Base-by-base conservation (phyloP, 2,888 invertebrate species). In the Oscheius sp. region DNA sequence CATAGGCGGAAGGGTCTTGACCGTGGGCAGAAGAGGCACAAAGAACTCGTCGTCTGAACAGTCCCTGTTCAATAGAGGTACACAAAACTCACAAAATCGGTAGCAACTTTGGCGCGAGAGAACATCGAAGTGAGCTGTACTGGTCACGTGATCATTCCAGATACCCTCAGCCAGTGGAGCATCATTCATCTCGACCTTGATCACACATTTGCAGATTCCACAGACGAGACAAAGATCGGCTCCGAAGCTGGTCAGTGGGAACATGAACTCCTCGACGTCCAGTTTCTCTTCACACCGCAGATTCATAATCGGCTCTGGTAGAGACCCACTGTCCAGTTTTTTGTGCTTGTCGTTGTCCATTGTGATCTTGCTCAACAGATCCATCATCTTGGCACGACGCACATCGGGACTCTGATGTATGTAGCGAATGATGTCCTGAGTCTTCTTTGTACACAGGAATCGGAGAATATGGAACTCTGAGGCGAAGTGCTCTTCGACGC, bases 401-500 rank as follows among this genome's bases (percentile, higher is more conserved):
- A 35, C 51, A 2, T 51, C 60, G 2, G 35, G 32, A 33, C 29
- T 62, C 37, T 72, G 60, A 1, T 72, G 62, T 3, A 35, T 32
- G 37, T 37, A 47, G 53, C 13, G n/a, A 35, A 55, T 35, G 10
- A 72, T 63, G 7, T 72, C 62, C 2, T 48, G 53, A 2, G 53
- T 55, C 55, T 72, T 60, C 33, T 72, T 72, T 1, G 37, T 42
- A n/a, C 48, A 48, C 51, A 60, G 29, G 51, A 74, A 78, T 11
- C 70, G 59, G 32, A 76, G 35, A 11, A 81, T 73, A 53, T 81
- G 81, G 9, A 33, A n/a, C 57, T 81, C 81, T 35, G 53, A 59
- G 48, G 76, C 53, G 55, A 79, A 79, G 59, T 78, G 79, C 10
- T 78, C 78, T 35, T 77, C 76, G 51, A 79, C 47, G 1, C 66